Evolutionary conservation across 2,797 vertebrate genomes (phyloP).

Genomic region (Mallotus villosus): DNA sequence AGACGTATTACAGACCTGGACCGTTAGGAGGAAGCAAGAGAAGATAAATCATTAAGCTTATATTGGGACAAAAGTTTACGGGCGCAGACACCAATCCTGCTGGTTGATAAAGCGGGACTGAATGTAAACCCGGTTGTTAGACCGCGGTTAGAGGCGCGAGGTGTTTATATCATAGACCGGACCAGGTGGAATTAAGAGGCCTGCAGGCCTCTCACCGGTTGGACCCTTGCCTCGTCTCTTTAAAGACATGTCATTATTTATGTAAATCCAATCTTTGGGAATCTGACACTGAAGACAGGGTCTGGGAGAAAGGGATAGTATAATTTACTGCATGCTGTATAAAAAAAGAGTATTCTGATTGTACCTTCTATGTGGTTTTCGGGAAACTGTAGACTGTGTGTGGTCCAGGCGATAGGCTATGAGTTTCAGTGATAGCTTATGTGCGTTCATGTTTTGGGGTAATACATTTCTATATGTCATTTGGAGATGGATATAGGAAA

Average conservation of each 20-base stretch:
- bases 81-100: background rate
- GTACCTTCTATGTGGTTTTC: conserved; percentile 58
- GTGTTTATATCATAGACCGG: background rate
- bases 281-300: conserved; percentile 37
- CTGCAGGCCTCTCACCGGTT: background rate
- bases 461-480: conserved; percentile 59
- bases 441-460: conserved; percentile 51
- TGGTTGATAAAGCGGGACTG: conserved; percentile 9
- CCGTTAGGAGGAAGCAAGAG: conserved; percentile 67
- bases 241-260: conserved; percentile 11
- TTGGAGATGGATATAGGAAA: conserved; percentile 27
- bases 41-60: background rate
- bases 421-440: conserved; percentile 49
- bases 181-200: background rate
- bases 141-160: background rate
- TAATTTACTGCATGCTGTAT: conserved; percentile 60
- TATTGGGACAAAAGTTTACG: conserved; percentile 2
- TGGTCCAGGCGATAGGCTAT: conserved; percentile 40
- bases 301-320: conserved; percentile 31
- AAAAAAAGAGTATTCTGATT: conserved; percentile 50
- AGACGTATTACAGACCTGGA: conserved; percentile 86
- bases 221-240: background rate
- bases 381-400: conserved; percentile 37
- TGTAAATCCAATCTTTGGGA: conserved; percentile 22
- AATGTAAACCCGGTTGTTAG: conserved; percentile 12